A percentile compares a stretch with the other conserved stretches of the same genome.
Conservation (phyloP, 1,140 invertebrate genomes). For the Bilobella aurantiaca region DNA sequence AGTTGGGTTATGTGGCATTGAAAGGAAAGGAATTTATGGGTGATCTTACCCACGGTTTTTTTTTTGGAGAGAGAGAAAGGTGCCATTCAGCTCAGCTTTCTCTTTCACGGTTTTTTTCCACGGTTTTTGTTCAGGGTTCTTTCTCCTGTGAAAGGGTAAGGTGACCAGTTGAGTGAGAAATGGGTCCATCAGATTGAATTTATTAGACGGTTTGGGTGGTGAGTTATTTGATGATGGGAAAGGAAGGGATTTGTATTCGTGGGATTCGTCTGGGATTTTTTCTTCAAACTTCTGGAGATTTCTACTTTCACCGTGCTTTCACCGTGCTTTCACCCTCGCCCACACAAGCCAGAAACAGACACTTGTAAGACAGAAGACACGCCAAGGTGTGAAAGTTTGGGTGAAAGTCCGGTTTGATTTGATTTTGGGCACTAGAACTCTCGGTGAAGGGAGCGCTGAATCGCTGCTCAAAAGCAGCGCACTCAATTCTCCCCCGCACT, state of each 20-base stretch:
- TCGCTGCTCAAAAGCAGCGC: no score
- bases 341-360: not conserved
- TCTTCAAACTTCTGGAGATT: not conserved
- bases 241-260: not conserved
- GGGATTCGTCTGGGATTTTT: not conserved
- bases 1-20: not conserved
- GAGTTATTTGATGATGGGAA: not conserved
- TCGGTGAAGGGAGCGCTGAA: no score
- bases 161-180: constrained; percentile 21
- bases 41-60: not conserved
- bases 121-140: no score
- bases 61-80: not conserved
- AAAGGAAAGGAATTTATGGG: not conserved
- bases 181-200: constrained; percentile 21
- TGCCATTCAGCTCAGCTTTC: not conserved
- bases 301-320: not conserved
- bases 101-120: constrained; percentile 3
- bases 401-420: no score
- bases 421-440: no score
- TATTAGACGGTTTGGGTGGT: constrained; percentile 18
- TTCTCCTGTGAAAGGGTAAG: not conserved
- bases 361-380: no score
- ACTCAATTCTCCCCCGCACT: no score
- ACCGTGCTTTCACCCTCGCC: not conserved
- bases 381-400: no score